These are phyloP conservation scores for Macrotis lagotis DNA, from an alignment of 2,113 vertebrate species.

Conservation along the genomic window DNA sequence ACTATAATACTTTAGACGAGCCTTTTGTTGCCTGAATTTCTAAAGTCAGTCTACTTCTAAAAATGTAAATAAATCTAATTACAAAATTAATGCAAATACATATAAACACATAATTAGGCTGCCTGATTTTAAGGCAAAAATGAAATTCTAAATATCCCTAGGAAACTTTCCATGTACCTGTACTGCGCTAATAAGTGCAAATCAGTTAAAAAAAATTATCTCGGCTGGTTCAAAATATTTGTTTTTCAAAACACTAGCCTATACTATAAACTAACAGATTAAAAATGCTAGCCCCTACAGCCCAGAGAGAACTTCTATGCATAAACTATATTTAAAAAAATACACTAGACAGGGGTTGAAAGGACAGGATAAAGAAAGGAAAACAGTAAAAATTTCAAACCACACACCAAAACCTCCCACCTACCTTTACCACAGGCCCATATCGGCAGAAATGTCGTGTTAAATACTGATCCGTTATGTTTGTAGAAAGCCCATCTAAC, in stretches of 20 bases:
- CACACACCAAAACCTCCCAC: conserved; percentile 61
- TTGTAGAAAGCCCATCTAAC: conserved; percentile 96
- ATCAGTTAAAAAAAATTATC: conserved; percentile 54
- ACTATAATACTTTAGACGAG: neutral
- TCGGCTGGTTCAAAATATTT: conserved; percentile 55
- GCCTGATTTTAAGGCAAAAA: conserved; percentile 51
- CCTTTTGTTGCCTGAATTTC: neutral
- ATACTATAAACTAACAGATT: neutral
- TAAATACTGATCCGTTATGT: conserved; percentile 97
- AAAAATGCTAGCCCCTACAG: conserved; percentile 19
- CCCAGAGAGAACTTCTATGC: conserved; percentile 60
- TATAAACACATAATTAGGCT: conserved; percentile 50
- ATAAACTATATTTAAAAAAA: conserved; percentile 51
- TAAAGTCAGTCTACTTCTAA: neutral
- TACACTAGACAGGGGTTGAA: conserved; percentile 66
- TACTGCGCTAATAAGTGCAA: conserved; percentile 63
- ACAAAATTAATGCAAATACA: conserved; percentile 44
- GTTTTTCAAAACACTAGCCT: conserved; percentile 48
- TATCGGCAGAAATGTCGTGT: conserved; percentile 98
- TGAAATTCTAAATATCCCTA: conserved; percentile 43
- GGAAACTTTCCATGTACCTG: conserved; percentile 48
- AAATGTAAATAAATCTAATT: conserved; percentile 25
- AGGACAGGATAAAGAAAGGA: conserved; percentile 76
- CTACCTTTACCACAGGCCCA: conserved; percentile 97
- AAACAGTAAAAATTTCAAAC: conserved; percentile 59